Evolutionary conservation across 2,888 invertebrate genomes (phyloP), one percentile per base, ranked within the genome.

Genomic region (Aspidapion aeneum): DNA sequence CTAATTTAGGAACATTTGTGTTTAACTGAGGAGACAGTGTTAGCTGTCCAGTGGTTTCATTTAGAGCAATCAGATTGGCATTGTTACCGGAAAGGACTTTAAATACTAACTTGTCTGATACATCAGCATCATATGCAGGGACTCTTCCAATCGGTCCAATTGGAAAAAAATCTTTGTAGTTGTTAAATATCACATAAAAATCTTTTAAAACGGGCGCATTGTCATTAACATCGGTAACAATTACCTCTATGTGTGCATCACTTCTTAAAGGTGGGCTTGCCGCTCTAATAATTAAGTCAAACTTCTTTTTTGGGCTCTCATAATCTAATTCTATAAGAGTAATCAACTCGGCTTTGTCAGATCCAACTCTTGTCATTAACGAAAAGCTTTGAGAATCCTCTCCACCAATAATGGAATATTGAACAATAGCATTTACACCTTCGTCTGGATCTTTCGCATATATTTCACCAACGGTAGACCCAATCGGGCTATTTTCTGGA

Each of bases 401-500:
- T 1, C 96, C 96, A 7, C 90, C 96, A 74, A 96, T 94, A 51
- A 99, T 95, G 9, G 94, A 93, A 78, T 98, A 99, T 73, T 94
- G 93, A 0, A 98, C 92, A 1, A 91, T 87, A 0, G 96, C 94
- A 78, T 97, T 96, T 0, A 88, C 86, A 0, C 95, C 96, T 75
- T 95, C 94, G 72, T 98, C 97, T 0, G 96, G 94, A 80, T 98
- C 97, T 71, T 88, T 89, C 0, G 97, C 94, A 73, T 90, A 87
- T 61, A 98, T 90, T 74, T 92, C 91, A 0, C 96, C 97, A 0
- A 98, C 94, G 0, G 93, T 91, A 0, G 96, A 94, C 0, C 96
- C 98, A 1, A 96, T 87, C 0, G 98, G 97, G n/a, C 95, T 95
- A 77, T 99, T 98, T 81, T 99, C 98, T 0, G 94, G 85, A 2